These are phyloP conservation scores for Apis dorsata DNA, from an alignment of 1,140 invertebrate genomes.

Conservation along the genomic window DNA sequence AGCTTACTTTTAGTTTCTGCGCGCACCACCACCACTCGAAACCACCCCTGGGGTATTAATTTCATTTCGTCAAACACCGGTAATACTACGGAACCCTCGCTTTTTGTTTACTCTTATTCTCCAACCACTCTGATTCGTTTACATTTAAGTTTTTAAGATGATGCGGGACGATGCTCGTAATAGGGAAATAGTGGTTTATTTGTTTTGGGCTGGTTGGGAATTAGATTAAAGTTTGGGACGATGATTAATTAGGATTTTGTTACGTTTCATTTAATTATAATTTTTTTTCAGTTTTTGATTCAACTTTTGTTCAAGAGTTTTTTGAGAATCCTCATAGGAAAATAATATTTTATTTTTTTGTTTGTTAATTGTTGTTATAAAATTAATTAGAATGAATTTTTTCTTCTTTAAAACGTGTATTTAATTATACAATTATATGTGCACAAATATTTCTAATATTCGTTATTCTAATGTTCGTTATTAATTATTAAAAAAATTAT, in stretches of 20 bases:
- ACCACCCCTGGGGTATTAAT: conserved; percentile 67
- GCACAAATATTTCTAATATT: not conserved
- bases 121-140: not conserved
- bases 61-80: conserved; percentile 67
- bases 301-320: too few relatives aligned
- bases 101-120: conserved; percentile 48
- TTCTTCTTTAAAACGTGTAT: not conserved
- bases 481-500: too few relatives aligned
- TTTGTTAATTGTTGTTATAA: too few relatives aligned
- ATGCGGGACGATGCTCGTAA: not conserved
- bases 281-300: too few relatives aligned
- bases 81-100: conserved; percentile 9
- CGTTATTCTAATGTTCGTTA: too few relatives aligned
- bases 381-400: too few relatives aligned
- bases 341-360: too few relatives aligned
- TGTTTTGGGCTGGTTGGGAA: too few relatives aligned
- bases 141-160: not conserved
- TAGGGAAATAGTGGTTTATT: not conserved
- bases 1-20: conserved; percentile 39
- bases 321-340: too few relatives aligned
- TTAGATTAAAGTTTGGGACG: not conserved
- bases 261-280: not conserved
- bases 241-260: not conserved
- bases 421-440: not conserved
- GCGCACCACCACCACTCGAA: conserved; percentile 55